Percentiles rank a stretch among this genome's conserved stretches.
These are phyloP conservation scores for Meandrusa payeni DNA, from an alignment of 2,888 invertebrate species.

Conservation along the genomic window DNA sequence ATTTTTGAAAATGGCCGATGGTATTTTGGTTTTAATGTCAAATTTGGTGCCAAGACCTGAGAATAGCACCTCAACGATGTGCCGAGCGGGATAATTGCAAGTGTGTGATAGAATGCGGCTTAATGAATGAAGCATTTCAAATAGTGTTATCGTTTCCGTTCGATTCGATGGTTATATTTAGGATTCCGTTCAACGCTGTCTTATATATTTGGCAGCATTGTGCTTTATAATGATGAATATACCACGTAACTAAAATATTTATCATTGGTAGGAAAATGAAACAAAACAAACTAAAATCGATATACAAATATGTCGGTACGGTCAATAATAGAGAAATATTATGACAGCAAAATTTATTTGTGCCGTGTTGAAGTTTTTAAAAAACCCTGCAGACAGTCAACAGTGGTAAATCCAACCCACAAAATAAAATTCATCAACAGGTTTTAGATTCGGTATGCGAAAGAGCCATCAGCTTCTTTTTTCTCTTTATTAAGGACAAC, in stretches of 20 bases:
- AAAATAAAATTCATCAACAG: too few species aligned
- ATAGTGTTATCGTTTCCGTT: conserved; percentile 8
- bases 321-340: too few species aligned
- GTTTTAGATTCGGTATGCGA: too few species aligned
- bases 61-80: conserved; percentile 9
- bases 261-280: neutral
- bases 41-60: conserved; percentile 27
- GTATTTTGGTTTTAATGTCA: conserved; percentile 32
- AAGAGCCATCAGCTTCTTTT: too few species aligned
- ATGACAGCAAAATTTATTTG: too few species aligned
- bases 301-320: too few species aligned
- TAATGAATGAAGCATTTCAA: neutral
- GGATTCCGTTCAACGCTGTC: neutral
- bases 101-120: conserved; percentile 3
- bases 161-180: conserved; percentile 3
- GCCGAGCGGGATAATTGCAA: conserved; percentile 9
- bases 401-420: too few species aligned
- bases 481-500: too few species aligned
- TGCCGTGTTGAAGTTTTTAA: too few species aligned
- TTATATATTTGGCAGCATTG: conserved; percentile 11
- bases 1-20: conserved; percentile 22
- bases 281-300: too few species aligned
- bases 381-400: too few species aligned
- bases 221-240: neutral
- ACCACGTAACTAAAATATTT: conserved; percentile 6